A percentile compares a stretch with the other conserved stretches of the same genome.
phyloP scores from a whole-genome alignment of 2,113 vertebrate species.

The Gallinago jamesoni region DNA sequence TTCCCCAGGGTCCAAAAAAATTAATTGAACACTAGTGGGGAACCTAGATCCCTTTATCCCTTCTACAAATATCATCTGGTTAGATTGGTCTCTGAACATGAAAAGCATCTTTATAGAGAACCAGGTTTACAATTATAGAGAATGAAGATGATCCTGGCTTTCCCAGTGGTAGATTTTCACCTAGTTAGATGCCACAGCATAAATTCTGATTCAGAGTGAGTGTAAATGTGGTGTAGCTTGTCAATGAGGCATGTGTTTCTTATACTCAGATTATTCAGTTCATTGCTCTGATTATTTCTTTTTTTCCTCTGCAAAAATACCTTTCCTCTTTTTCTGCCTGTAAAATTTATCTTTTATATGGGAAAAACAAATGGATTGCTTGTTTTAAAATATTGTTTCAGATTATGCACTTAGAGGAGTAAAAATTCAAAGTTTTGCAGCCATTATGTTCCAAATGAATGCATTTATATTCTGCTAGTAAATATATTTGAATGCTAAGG shows the following conservation, averaged over 20 bases:
- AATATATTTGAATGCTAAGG: not conserved
- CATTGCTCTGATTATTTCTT: not conserved
- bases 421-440: not conserved
- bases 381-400: not conserved
- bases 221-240: not conserved
- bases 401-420: not conserved
- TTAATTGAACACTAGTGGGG: not conserved
- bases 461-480: not conserved
- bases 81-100: not conserved
- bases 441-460: not conserved
- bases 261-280: not conserved
- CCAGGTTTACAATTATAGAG: not conserved
- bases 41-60: not conserved
- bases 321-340: not conserved
- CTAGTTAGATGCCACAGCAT: not conserved
- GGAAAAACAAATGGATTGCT: not conserved
- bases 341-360: not conserved
- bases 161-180: not conserved
- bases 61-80: not conserved
- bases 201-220: not conserved
- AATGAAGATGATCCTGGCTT: not conserved
- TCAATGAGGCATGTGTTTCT: not conserved
- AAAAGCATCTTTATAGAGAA: not conserved
- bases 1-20: not conserved
- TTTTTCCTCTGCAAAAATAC: not conserved